phyloP scores from a whole-genome alignment of 2,797 vertebrate species.

The Sebastes hubbsi region DNA sequence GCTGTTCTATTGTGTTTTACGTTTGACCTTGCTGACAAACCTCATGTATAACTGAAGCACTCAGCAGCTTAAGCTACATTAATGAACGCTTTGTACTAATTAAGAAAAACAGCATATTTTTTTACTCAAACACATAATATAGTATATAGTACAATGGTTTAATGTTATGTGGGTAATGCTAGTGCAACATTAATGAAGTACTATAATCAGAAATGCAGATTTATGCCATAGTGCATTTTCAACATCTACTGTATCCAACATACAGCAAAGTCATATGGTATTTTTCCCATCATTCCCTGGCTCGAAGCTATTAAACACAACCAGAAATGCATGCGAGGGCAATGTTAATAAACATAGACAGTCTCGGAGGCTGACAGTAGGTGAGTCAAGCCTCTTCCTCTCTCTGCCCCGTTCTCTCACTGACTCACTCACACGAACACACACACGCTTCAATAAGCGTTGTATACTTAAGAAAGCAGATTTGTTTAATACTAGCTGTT shows the following conservation, averaged over 20 bases:
- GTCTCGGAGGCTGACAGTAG: background rate
- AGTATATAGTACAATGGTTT: background rate
- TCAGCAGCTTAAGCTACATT: background rate
- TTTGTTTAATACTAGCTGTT: constrained; percentile 47
- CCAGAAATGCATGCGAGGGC: background rate
- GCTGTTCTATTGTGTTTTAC: background rate
- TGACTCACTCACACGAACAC: background rate
- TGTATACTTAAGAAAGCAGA: constrained; percentile 40
- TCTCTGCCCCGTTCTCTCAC: background rate
- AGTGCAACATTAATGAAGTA: background rate
- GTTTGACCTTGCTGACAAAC: background rate
- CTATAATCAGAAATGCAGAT: background rate
- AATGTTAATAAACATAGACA: constrained; percentile 2
- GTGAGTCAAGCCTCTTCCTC: constrained; percentile 11
- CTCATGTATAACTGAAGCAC: background rate
- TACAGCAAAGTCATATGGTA: background rate
- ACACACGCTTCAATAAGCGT: constrained; percentile 23
- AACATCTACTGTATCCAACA: background rate
- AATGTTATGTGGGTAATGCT: background rate
- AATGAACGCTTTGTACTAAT: background rate
- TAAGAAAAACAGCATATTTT: background rate
- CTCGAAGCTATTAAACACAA: background rate
- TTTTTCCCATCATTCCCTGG: background rate
- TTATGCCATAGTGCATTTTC: background rate
- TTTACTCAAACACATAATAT: background rate